Percentiles rank a stretch among this genome's conserved stretches.
phyloP scores from a whole-genome alignment of 2,797 vertebrate genomes.

The Prunella strophiata region DNA sequence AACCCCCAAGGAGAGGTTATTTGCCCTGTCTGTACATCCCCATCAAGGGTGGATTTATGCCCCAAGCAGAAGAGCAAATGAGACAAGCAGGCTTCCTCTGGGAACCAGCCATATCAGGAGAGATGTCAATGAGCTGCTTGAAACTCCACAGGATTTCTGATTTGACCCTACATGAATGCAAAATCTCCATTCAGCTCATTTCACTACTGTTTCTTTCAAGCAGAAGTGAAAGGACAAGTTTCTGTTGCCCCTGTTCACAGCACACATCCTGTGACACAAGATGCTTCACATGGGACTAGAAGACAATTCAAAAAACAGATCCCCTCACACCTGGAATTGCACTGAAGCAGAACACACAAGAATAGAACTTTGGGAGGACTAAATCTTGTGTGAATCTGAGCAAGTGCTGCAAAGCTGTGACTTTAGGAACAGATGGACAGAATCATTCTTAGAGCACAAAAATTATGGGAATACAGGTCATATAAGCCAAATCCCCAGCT shows the following conservation, averaged over 20 bases:
- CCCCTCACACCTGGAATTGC: not conserved
- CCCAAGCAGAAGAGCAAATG: not conserved
- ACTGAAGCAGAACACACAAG: not conserved
- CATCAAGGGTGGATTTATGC: not conserved
- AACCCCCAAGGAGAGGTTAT: rapidly evolving
- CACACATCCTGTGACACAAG: not conserved
- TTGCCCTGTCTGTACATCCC: not conserved
- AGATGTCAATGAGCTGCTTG: not conserved
- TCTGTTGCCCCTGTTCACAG: not conserved
- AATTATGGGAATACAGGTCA: not conserved
- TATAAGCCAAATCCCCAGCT: not conserved
- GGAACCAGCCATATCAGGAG: not conserved
- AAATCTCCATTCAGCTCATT: not conserved
- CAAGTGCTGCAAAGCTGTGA: not conserved
- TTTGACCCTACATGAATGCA: not conserved
- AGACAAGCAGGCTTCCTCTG: slow-evolving; percentile 1
- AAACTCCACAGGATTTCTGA: not conserved
- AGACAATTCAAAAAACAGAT: not conserved
- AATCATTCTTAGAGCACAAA: not conserved
- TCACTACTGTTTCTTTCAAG: not conserved
- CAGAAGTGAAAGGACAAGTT: not conserved
- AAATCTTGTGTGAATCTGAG: not conserved
- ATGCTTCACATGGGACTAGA: not conserved
- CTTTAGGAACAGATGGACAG: not conserved
- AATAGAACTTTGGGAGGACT: not conserved